Evolutionary conservation across 2,888 invertebrate species (phyloP), one percentile per base, ranked within the genome.

Genomic region (Platycnemis pennipes): DNA sequence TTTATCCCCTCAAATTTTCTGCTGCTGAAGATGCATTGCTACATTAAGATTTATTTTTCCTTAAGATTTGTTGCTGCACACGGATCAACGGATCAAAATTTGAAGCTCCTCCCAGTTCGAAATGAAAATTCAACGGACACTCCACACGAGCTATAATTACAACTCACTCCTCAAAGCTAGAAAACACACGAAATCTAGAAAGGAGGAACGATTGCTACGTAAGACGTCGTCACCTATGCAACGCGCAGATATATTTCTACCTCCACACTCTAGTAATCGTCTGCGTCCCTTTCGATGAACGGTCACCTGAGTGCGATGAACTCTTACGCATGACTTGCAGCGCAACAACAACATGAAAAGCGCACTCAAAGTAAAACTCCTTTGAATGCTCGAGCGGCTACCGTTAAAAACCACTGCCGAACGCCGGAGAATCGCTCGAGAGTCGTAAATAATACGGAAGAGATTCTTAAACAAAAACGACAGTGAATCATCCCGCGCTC

Each of bases 291-390:
- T 37, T 31, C 77, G 26, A 13, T 13, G 37, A 37, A 77, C 77
- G 37, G 77, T 77, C 77, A 77, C 37, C 13, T 5, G 77, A 37
- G 77, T 77, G 77, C 77, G 77, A 77, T 77, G 77, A 77, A 77
- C 77, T 77, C 77, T 77, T 37, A 77, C 77, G 77, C 77, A 77
- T 77, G 77, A 77, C 77, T 77, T 77, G 77, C 77, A 77, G 77
- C n/a, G 77, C 37, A 77, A 77, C 77, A 77, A 77, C 37, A 77
- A 77, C 77, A 77, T 77, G 31, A 77, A 31, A 37, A 37, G 37
- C 11, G 26, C 77, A 77, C 77, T 77, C 37, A 37, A 77, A 77
- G 37, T 37, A 77, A 77, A 77, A 77, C 31, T 13, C 37, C 1
- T 49, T 77, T 77, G 77, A 77, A 13, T 13, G 11, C 77, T 77